Base-by-base conservation (phyloP, 2,113 vertebrate species). In the Seriola quinqueradiata region DNA sequence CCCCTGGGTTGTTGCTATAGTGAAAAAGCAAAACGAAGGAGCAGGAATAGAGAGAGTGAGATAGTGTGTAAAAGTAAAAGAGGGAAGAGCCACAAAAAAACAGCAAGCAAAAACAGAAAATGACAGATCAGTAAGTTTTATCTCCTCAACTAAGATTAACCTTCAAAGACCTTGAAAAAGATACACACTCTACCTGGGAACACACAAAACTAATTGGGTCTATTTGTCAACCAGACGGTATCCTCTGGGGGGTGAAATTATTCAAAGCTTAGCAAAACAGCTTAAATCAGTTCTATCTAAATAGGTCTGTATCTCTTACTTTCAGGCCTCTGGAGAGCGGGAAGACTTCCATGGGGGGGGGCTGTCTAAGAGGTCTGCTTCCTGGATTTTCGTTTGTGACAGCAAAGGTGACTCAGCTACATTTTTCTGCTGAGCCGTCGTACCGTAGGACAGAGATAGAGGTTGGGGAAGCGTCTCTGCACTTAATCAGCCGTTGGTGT, bases 361-460 rank as follows among this genome's bases (percentile, higher is more conserved):
- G 48, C 61, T 38, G 52, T 70, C 75, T 71, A 36, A 4, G 21
- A 79, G 52, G 68, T 75, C 54, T 79, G 44, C 1, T 1, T 10
- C 55, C 70, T 82, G 75, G 66, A 81, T 81, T 78, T 86, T 78
- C 10, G 4, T 75, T 81, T 70, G 81, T 88, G 85, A 84, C 78
- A 82, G 46, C 46, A 61, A 44, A 81, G 55, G 73, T 81, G 81
- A 92, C 75, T 93, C 90, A 90, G 92, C 90, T 19, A 34, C 40
- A 86, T 64, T 16, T 79, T 91, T 84, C 64, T 87, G 88, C 91
- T 91, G 90, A 91, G 87, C 17, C 0, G 16, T 48, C n/a, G 73
- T 46, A 54, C 14, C 17, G 32, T 13, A 16, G 38, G 78, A 70
- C 75, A 72, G 59, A 78, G 75, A 84, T 40, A 36, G 52, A 73